These are phyloP conservation scores for Zeuzera pyrina DNA, from an alignment of 2,888 invertebrate genomes.

Conservation along the genomic window DNA sequence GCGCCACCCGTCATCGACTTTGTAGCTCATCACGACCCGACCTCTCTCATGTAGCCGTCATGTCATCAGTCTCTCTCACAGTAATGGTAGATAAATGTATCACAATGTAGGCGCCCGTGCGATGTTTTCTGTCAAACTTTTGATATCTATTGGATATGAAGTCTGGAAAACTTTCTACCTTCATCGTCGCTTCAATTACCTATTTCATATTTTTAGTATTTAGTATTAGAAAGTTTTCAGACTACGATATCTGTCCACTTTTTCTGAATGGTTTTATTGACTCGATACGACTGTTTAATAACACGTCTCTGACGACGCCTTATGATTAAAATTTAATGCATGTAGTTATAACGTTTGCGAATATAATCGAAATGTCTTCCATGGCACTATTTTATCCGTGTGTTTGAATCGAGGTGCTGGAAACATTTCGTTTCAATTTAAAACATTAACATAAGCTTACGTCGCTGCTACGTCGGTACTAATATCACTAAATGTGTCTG, in stretches of 20 bases:
- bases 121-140: slow-evolving; percentile 41
- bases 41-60: slow-evolving; percentile 62
- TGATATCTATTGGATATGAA: slow-evolving; percentile 33
- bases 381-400: slow-evolving; percentile 44
- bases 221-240: slow-evolving; percentile 66
- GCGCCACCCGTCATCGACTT: slow-evolving; percentile 50
- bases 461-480: slow-evolving; percentile 52
- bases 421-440: slow-evolving; percentile 39
- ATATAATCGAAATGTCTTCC: slow-evolving; percentile 59
- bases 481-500: slow-evolving; percentile 32
- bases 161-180: slow-evolving; percentile 64
- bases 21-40: slow-evolving; percentile 53
- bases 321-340: slow-evolving; percentile 11
- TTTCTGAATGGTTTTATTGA: slow-evolving; percentile 13
- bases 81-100: slow-evolving; percentile 69
- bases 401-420: slow-evolving; percentile 45
- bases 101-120: slow-evolving; percentile 71
- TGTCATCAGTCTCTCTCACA: slow-evolving; percentile 45
- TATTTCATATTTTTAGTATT: slow-evolving; percentile 38
- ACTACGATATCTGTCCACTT: slow-evolving; percentile 3
- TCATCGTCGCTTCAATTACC: slow-evolving; percentile 36
- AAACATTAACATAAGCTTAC: slow-evolving; percentile 39
- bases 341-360: slow-evolving; percentile 11
- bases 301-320: slow-evolving; percentile 22
- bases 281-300: slow-evolving; percentile 19